Evolutionary conservation across 2,797 vertebrate species (phyloP).

Genomic region (Schizopygopsis malacanthus): DNA sequence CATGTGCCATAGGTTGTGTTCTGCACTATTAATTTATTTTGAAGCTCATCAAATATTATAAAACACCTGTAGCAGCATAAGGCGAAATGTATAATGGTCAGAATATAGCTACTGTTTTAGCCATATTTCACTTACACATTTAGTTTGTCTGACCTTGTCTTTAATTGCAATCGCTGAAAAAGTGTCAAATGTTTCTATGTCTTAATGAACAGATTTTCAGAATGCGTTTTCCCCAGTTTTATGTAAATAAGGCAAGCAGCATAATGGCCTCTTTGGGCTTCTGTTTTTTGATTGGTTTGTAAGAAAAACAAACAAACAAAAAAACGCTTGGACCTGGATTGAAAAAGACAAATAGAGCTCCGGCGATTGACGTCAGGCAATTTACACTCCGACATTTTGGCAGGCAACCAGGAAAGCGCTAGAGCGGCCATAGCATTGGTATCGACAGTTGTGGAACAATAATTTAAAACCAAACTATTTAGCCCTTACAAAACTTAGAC

Average conservation of each 20-base stretch:
- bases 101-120: neutral
- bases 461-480: too few relatives aligned
- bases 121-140: neutral
- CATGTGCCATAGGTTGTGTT: neutral
- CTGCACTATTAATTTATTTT: neutral
- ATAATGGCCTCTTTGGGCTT: neutral
- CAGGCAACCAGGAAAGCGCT: too few relatives aligned
- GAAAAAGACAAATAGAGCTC: neutral
- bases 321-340: neutral
- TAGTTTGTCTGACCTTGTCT: neutral
- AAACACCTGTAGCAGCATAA: neutral
- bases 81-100: neutral
- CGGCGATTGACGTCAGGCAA: too few relatives aligned
- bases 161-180: neutral
- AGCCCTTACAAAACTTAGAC: too few relatives aligned
- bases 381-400: too few relatives aligned
- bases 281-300: too few relatives aligned
- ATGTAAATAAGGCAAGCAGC: neutral
- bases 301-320: too few relatives aligned
- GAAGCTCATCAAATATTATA: neutral
- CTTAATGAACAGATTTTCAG: neutral
- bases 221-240: neutral
- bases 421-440: too few relatives aligned
- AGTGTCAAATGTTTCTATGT: neutral
- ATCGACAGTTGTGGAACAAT: too few relatives aligned